Conservation (phyloP, 2,888 invertebrate genomes). For the Actias luna region DNA sequence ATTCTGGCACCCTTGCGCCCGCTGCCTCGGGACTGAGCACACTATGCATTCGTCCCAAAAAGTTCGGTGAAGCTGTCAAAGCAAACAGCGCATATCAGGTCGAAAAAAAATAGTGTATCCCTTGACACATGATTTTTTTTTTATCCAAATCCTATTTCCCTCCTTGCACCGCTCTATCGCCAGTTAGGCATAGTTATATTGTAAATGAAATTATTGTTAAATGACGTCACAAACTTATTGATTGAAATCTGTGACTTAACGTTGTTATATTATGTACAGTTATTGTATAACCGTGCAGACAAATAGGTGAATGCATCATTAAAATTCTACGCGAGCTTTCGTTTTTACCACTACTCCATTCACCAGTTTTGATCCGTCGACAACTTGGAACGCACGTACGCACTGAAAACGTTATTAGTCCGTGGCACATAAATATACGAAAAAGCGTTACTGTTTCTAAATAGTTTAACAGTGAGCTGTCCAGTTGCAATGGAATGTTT, state of each 20-base stretch:
- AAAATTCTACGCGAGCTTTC: constrained; percentile 49
- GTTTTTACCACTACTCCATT: constrained; percentile 34
- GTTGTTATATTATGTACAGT: background rate
- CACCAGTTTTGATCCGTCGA: constrained; percentile 26
- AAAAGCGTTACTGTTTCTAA: background rate
- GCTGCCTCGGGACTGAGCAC: too few relatives aligned
- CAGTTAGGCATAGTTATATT: background rate
- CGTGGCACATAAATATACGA: background rate
- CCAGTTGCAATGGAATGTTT: constrained; percentile 29
- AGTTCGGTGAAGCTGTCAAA: too few relatives aligned
- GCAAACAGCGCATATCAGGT: too few relatives aligned
- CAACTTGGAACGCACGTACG: constrained; percentile 22
- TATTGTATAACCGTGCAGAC: constrained; percentile 20
- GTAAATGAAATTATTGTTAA: background rate
- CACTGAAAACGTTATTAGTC: background rate
- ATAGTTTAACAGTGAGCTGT: background rate
- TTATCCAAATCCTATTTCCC: too few relatives aligned
- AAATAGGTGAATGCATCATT: constrained; percentile 48
- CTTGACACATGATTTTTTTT: too few relatives aligned
- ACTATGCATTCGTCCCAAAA: too few relatives aligned
- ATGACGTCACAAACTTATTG: background rate
- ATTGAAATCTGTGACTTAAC: background rate
- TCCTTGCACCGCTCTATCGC: background rate
- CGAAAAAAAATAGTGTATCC: too few relatives aligned
- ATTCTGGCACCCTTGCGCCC: too few relatives aligned